Conservation (phyloP, 2,888 invertebrate species). For the Sialis fuliginosa region DNA sequence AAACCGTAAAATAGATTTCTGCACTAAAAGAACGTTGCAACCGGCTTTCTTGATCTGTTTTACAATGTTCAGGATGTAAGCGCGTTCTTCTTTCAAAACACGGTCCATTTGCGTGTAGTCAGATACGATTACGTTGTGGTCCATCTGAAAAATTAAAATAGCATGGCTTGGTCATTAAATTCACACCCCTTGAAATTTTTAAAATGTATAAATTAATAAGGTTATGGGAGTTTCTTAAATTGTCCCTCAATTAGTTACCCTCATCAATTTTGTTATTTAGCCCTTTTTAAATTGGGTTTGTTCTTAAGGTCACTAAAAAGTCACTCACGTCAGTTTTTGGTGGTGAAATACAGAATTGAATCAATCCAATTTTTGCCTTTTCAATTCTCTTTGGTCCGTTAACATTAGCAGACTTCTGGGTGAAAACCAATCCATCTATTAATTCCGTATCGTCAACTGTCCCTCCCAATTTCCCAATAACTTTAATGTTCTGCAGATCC, state of each 20-base stretch:
- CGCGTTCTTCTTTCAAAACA: constrained; percentile 89
- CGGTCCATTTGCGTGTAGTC: constrained; percentile 99
- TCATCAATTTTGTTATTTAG: too few relatives aligned
- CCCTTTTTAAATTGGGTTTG: too few relatives aligned
- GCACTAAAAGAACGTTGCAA: constrained; percentile 91
- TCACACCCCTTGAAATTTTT: too few relatives aligned
- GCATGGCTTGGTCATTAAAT: too few relatives aligned
- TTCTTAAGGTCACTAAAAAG: background rate
- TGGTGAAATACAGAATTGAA: constrained; percentile 98
- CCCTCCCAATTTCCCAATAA: constrained; percentile 92
- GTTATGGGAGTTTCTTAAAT: too few relatives aligned
- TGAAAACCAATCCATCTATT: constrained; percentile 88
- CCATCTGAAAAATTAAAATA: constrained; percentile 49
- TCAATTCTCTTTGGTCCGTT: constrained; percentile 89
- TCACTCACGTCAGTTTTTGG: constrained; percentile 89
- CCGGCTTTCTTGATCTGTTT: constrained; percentile 98
- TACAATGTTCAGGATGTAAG: constrained; percentile 94
- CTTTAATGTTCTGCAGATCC: constrained; percentile 88
- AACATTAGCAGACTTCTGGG: constrained; percentile 71
- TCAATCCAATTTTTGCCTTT: constrained; percentile 95
- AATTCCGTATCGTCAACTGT: constrained; percentile 96
- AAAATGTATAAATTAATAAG: too few relatives aligned
- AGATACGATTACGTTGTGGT: constrained; percentile 86
- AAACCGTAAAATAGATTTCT: constrained; percentile 58
- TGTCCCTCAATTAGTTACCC: too few relatives aligned